A percentile compares a stretch with the other conserved stretches of the same genome.
These are phyloP conservation scores for Poeciliopsis gracilis DNA, from an alignment of 2,797 vertebrate species.

Conservation along the genomic window DNA sequence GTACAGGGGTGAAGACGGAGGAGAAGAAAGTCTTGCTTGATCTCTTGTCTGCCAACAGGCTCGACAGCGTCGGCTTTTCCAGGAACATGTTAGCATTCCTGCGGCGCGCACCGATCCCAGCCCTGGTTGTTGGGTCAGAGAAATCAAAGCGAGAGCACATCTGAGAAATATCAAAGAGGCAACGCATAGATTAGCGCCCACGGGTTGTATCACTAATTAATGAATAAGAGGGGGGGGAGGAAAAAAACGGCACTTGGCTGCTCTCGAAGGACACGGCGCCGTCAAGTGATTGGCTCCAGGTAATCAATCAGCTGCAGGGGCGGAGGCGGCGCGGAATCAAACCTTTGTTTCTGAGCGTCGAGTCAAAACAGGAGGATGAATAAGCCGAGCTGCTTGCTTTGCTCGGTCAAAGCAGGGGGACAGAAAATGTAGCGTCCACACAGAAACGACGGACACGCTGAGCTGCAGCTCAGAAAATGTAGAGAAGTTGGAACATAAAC, in stretches of 20 bases:
- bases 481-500: not conserved
- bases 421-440: constrained; percentile 4
- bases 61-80: constrained; percentile 59
- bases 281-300: constrained; percentile 76
- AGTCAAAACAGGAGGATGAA: constrained; percentile 64
- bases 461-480: not conserved
- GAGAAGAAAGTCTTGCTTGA: constrained; percentile 63
- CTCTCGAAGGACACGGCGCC: constrained; percentile 66
- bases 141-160: constrained; percentile 83
- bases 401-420: constrained; percentile 13
- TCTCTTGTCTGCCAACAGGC: constrained; percentile 64
- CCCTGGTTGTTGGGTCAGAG: constrained; percentile 78
- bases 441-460: not conserved
- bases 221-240: constrained; percentile 67
- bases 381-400: constrained; percentile 48
- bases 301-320: constrained; percentile 76
- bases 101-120: constrained; percentile 62
- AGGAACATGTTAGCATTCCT: constrained; percentile 78
- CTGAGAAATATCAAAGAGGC: constrained; percentile 81
- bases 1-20: constrained; percentile 57
- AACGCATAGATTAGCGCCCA: constrained; percentile 80
- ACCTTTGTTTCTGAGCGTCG: constrained; percentile 50
- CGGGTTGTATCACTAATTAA: constrained; percentile 80
- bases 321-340: constrained; percentile 25
- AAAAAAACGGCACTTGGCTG: constrained; percentile 65